Conservation (phyloP, 2,888 invertebrate species). For the Azorinus chamasolen region DNA sequence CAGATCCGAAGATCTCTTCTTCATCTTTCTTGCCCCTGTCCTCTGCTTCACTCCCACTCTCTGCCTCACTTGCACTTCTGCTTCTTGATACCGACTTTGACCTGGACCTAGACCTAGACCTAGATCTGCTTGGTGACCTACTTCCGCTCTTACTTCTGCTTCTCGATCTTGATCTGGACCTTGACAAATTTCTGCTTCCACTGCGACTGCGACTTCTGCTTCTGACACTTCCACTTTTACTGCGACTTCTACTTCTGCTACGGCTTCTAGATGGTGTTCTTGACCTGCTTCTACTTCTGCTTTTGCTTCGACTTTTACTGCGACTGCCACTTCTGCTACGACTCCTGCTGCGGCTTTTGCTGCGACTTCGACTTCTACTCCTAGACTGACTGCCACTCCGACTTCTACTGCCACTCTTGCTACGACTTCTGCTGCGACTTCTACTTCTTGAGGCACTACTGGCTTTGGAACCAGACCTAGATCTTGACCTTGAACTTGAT, state of each 20-base stretch:
- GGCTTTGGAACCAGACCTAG: constrained; percentile 60
- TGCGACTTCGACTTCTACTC: constrained; percentile 61
- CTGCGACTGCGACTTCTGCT: constrained; percentile 59
- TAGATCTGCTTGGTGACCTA: constrained; percentile 48
- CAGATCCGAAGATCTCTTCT: constrained; percentile 83
- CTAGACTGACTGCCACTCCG: constrained; percentile 63
- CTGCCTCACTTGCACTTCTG: constrained; percentile 67
- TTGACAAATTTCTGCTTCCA: constrained; percentile 45
- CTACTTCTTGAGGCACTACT: constrained; percentile 65
- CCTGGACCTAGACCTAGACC: constrained; percentile 62
- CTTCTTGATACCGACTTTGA: constrained; percentile 68
- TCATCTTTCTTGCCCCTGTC: constrained; percentile 82
- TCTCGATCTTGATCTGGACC: constrained; percentile 29
- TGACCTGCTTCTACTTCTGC: constrained; percentile 39
- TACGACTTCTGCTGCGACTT: constrained; percentile 49
- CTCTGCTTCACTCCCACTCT: constrained; percentile 77
- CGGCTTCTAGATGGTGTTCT: constrained; percentile 36
- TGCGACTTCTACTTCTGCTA: constrained; percentile 50
- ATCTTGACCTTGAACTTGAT: constrained; percentile 51
- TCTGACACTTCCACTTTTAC: constrained; percentile 27
- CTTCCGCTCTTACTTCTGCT: constrained; percentile 57
- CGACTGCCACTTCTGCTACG: constrained; percentile 61
- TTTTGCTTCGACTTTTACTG: constrained; percentile 62
- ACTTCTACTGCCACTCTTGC: constrained; percentile 57
- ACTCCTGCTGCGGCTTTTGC: constrained; percentile 64